phyloP scores from a whole-genome alignment of 2,113 vertebrate genomes.

The Corydoras sp. region DNA sequence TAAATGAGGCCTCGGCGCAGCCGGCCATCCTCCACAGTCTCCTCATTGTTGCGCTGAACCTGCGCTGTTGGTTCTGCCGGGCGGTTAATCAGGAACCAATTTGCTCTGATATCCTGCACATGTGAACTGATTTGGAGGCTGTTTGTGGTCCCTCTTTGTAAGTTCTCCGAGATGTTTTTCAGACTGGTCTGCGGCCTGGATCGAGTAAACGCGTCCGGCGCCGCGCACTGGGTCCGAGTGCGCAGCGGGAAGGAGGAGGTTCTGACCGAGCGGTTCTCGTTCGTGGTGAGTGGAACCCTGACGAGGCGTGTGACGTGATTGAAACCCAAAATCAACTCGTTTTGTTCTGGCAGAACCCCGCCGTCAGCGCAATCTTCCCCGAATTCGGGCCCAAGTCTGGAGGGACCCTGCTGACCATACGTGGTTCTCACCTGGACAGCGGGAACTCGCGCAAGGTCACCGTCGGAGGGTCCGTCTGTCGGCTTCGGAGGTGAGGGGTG shows the following conservation, averaged over 20 bases:
- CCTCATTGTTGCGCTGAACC: constrained; percentile 43
- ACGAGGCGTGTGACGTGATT: background rate
- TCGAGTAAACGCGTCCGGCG: constrained; percentile 62
- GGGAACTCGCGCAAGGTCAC: constrained; percentile 78
- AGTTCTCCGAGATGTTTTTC: constrained; percentile 37
- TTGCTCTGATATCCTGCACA: constrained; percentile 39
- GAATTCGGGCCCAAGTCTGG: constrained; percentile 86
- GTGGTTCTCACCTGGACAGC: constrained; percentile 77
- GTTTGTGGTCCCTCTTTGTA: constrained; percentile 35
- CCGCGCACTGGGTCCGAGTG: constrained; percentile 73
- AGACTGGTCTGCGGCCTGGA: constrained; percentile 52
- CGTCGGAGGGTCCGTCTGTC: constrained; percentile 77
- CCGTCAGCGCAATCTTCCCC: constrained; percentile 81
- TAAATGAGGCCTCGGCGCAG: constrained; percentile 40
- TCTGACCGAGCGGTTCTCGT: constrained; percentile 72
- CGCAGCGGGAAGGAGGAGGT: constrained; percentile 70
- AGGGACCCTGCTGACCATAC: constrained; percentile 82
- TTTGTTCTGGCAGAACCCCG: constrained; percentile 70
- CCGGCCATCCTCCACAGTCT: constrained; percentile 41
- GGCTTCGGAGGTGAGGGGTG: constrained; percentile 75
- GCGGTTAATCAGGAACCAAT: constrained; percentile 58
- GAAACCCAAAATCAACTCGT: no score
- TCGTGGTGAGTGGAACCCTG: constrained; percentile 77
- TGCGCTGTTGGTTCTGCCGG: constrained; percentile 49
- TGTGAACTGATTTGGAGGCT: constrained; percentile 21